Evolutionary conservation across 2,888 invertebrate genomes (phyloP), one percentile per base, ranked within the genome.

Genomic region (Chironomus riparius): DNA sequence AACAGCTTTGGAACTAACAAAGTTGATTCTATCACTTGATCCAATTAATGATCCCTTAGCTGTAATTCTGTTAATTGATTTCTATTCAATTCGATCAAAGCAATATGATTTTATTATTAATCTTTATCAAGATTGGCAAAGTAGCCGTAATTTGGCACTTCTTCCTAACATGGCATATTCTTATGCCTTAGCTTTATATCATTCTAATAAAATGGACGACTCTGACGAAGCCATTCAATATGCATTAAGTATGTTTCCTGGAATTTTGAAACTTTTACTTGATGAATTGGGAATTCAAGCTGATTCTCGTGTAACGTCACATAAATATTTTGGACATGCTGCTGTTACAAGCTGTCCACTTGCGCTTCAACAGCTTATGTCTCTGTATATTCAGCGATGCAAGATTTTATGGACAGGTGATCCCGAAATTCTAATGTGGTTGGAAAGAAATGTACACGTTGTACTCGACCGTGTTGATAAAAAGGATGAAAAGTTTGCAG

Each of bases 121-220:
- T 80, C 86, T 86, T 77, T 87, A 85, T 77, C 84, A 86, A 65
- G 86, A 87, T 78, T 90, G 88, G 86, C 88, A 91, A 79, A 81
- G 79, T 4, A 82, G 85, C 70, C 88, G 90, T 79, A 93, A 93
- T 84, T 83, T 94, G 68, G 87, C 89, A 61, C 92, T 93, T 82
- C 84, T 96, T 77, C 95, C 95, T n/a, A 95, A 95, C 82, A 92
- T 94, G 86, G 91, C 92, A 0, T 94, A 90, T 82, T 93, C 94
- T 1, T 85, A 91, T 77, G 91, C 95, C 0, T 84, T 95, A 78
- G 92, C 92, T 2, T 84, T 89, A 79, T 91, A 89, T 82, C 87
- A 89, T 79, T 80, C 87, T 28, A 84, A 85, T 50, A 83, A 86
- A 70, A 86, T 75, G 81, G 81, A 22, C 82, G 82, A 78, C 80